Base-by-base conservation (phyloP, 2,113 vertebrate genomes). In the Myanophis thanlyinensis region DNA sequence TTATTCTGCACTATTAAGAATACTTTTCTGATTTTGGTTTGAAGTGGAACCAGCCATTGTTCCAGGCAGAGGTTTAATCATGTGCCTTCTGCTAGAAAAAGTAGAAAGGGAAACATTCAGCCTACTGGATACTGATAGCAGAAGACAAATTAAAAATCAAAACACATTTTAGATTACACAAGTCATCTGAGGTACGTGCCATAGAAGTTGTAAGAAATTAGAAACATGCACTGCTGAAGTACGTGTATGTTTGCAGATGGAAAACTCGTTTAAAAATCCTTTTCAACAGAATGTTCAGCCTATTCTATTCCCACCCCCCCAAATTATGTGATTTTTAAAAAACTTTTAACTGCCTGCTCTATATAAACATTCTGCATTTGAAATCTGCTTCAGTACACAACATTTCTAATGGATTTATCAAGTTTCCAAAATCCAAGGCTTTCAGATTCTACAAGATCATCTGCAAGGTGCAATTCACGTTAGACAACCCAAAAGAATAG, bases 81-180 rank as follows among this genome's bases (percentile, higher is more conserved):
- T 25, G 12, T 47, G 53, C 25, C 30, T 22, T 91, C 7, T 53
- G 35, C 51, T 46, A 40, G 30, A 54, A 4, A 51, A 92, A 92
- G 40, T 49, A 15, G 23, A 7, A 47, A 62, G 48, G 48, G 23
- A 5, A 73, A 59, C 9, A 52, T 25, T 92, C 49, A 88, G 12
- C 48, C 59, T 48, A 35, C 84, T 35, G 6, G 84, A 87, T 46
- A 59, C 27, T 53, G 51, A 80, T 30, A 46, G 62, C 49, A 62
- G 85, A 91, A 87, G 46, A 54, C 54, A 92, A 92, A 88, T 53
- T 80, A 46, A 92, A 92, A 80, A 84, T 48, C 40, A 47, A 54
- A 51, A 59, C 13, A 30, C 25, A 44, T 88, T 92, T 87, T 40
- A 88, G 59, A 13, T 23, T 53, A 62, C 15, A 23, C 51, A 7